Conservation (phyloP, 2,797 vertebrate species). For the Halcyon badia region DNA sequence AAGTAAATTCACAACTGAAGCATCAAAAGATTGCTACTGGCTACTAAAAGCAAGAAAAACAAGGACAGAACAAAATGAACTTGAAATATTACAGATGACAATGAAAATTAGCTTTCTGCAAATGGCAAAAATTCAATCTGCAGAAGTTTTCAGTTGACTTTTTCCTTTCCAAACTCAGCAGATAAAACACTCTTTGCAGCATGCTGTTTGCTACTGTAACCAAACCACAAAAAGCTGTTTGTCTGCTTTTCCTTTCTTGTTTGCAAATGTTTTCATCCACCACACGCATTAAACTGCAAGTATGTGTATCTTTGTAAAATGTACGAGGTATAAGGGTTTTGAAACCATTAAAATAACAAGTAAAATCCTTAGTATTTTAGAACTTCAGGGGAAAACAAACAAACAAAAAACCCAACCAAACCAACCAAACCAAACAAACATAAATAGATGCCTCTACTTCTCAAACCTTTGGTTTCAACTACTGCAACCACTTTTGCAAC, state of each 20-base stretch:
- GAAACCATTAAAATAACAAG: not conserved
- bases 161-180: constrained; percentile 8
- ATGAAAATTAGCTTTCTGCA: constrained; percentile 66
- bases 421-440: not conserved
- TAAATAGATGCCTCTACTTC: not conserved
- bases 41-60: constrained; percentile 60
- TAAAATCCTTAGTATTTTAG: not conserved
- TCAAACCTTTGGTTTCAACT: not conserved
- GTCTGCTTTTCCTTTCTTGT: not conserved
- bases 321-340: not conserved
- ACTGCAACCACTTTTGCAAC: not conserved
- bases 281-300: not conserved
- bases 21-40: constrained; percentile 73
- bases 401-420: no score
- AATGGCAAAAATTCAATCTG: constrained; percentile 47
- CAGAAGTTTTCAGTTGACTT: constrained; percentile 34
- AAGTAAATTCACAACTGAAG: constrained; percentile 66
- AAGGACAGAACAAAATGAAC: constrained; percentile 59
- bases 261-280: not conserved
- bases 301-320: not conserved
- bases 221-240: not conserved
- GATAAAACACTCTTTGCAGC: not conserved
- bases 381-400: not conserved
- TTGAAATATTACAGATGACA: constrained; percentile 63
- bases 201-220: not conserved